Evolutionary conservation across 1,140 invertebrate genomes (phyloP), one percentile per base, ranked within the genome.

Genomic region (Eciton burchellii): DNA sequence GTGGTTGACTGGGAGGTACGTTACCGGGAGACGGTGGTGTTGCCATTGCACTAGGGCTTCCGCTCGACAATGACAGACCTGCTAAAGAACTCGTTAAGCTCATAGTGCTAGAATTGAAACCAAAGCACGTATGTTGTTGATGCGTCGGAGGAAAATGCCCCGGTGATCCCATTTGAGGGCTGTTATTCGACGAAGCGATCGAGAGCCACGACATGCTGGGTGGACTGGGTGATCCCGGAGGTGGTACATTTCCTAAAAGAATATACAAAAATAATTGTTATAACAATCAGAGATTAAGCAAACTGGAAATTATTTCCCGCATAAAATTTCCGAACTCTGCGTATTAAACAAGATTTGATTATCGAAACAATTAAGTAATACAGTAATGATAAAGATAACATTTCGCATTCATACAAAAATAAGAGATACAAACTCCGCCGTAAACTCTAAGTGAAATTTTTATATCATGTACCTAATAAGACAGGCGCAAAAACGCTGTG

Each of bases 31-130:
- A 91, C 16, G 94, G 92, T 0, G 92, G 92, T 16, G 94, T 94
- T 79, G 93, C 86, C 47, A 91, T 92, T 16, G 94, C 93, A 43
- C 94, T 93, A 9, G 94, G 94, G 63, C 94, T 95, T 21, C 94
- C 91, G 54, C 92, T 89, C 1, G 91, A 90, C 19, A 92, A 90
- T 29, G 91, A 76, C 21, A 93, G 68, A n/a, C 89, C 88, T 3
- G 91, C 85, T 21, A 90, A 35, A 14, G 88, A 84, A 11, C 89
- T 84, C 84, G 92, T 90, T 5, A 90, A 89, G 19, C 91, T 87
- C 16, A 92, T 93, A 1, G 92, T 92, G 14, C 93, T 90, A 5
- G 91, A 90, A 73, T 93, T 93, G 54, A 94, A 93, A 8, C 92
- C 93, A 82, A 94, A 94, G 54, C 93, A 94, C 65, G 94, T 94